Evolutionary conservation across 2,797 vertebrate genomes (phyloP).

Genomic region (Sebastes trivittatus): DNA sequence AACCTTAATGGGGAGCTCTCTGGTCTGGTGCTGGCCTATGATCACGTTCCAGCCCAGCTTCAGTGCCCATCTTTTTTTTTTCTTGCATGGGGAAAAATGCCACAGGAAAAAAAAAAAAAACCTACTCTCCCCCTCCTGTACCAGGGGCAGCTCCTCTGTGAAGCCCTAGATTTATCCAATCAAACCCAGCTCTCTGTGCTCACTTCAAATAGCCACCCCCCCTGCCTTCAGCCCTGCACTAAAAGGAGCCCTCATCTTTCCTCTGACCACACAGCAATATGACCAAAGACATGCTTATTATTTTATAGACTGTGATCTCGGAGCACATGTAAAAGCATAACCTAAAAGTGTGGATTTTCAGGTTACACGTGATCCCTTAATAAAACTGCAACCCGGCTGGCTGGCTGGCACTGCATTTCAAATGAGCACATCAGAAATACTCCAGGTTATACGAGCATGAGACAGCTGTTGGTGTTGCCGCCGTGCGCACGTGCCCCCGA

Average conservation of each 20-base stretch:
- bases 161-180: constrained; percentile 79
- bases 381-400: constrained; percentile 38
- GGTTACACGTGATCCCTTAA: constrained; percentile 67
- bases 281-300: constrained; percentile 79
- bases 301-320: constrained; percentile 79
- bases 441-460: constrained; percentile 42
- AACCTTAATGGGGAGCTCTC: constrained; percentile 82
- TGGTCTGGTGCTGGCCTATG: constrained; percentile 78
- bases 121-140: constrained; percentile 63
- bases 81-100: constrained; percentile 70
- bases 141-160: constrained; percentile 75
- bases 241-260: constrained; percentile 74
- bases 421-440: constrained; percentile 55
- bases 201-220: constrained; percentile 75
- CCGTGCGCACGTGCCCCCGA: constrained; percentile 35
- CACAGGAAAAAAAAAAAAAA: constrained; percentile 62
- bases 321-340: constrained; percentile 70
- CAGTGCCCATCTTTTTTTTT: constrained; percentile 75
- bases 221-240: constrained; percentile 66
- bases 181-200: constrained; percentile 72
- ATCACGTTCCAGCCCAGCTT: constrained; percentile 81
- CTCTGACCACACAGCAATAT: constrained; percentile 78
- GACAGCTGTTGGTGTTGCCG: constrained; percentile 44
- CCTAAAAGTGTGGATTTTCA: constrained; percentile 72
- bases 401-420: constrained; percentile 48